A percentile compares a stretch with the other conserved stretches of the same genome.
These are phyloP conservation scores for Dysmachus trigonus DNA, from an alignment of 2,888 invertebrate genomes.

Conservation along the genomic window DNA sequence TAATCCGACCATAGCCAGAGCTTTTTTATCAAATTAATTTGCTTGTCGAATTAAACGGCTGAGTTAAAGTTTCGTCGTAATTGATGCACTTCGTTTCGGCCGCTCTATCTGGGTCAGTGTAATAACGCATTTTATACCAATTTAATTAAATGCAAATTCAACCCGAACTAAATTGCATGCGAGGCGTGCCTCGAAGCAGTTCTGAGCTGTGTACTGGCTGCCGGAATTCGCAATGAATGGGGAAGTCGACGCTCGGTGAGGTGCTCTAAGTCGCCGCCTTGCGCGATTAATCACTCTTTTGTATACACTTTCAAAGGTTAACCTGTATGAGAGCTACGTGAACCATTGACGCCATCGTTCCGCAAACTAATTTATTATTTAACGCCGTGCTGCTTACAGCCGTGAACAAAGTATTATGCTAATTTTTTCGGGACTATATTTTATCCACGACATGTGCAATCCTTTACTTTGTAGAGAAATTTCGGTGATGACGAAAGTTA, in stretches of 20 bases:
- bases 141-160: not conserved
- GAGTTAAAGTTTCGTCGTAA: not conserved
- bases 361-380: not conserved
- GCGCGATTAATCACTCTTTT: not conserved
- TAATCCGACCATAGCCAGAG: not conserved
- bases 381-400: not conserved
- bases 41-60: not conserved
- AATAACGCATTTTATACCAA: not conserved
- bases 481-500: not conserved
- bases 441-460: not conserved
- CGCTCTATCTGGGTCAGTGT: not conserved
- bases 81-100: not conserved
- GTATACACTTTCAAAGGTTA: not conserved
- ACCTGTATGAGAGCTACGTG: not conserved
- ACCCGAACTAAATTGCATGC: not conserved
- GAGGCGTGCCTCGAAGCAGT: not conserved
- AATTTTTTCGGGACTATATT: not conserved
- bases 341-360: not conserved
- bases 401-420: not conserved
- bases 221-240: not conserved
- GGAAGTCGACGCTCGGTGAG: not conserved
- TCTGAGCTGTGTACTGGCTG: not conserved
- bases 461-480: not conserved
- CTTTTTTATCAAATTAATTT: not conserved
- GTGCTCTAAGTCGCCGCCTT: not conserved